phyloP scores from a whole-genome alignment of 2,113 vertebrate species.

The zebrafish (Danio rerio) region DNA sequence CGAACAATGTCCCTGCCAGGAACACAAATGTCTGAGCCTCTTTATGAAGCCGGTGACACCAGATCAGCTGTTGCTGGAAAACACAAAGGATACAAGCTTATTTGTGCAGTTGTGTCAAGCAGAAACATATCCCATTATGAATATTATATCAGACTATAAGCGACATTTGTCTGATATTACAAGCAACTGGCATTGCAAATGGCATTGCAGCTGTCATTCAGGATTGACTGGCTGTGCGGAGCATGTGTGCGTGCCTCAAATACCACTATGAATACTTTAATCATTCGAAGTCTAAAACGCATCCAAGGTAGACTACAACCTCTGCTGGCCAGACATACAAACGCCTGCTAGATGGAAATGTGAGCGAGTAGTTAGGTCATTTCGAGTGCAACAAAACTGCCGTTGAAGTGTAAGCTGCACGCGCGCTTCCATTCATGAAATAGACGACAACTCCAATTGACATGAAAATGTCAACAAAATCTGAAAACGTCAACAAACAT shows the following conservation, averaged over 20 bases:
- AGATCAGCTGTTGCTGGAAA: background rate
- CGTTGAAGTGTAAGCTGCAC: background rate
- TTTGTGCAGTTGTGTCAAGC: background rate
- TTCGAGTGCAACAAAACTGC: background rate
- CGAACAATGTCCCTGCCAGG: conserved; percentile 20
- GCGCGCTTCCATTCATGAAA: background rate
- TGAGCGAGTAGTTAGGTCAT: background rate
- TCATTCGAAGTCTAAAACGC: background rate
- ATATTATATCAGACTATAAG: background rate
- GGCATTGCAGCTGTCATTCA: conserved; percentile 14
- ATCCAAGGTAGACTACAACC: conserved; percentile 13
- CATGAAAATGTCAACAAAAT: conserved; percentile 16
- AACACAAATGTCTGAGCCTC: conserved; percentile 30
- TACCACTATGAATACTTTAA: background rate
- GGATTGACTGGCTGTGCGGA: background rate
- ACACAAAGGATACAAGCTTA: background rate
- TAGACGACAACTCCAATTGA: background rate
- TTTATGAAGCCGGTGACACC: background rate
- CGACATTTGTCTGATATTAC: background rate
- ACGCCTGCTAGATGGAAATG: conserved; percentile 1
- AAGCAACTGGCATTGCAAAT: background rate
- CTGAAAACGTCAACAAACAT: background rate
- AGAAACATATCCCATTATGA: background rate
- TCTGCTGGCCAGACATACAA: conserved; percentile 33
- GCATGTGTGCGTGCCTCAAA: conserved; percentile 19